phyloP scores from a whole-genome alignment of 1,140 invertebrate species.

The Papilio glaucus region DNA sequence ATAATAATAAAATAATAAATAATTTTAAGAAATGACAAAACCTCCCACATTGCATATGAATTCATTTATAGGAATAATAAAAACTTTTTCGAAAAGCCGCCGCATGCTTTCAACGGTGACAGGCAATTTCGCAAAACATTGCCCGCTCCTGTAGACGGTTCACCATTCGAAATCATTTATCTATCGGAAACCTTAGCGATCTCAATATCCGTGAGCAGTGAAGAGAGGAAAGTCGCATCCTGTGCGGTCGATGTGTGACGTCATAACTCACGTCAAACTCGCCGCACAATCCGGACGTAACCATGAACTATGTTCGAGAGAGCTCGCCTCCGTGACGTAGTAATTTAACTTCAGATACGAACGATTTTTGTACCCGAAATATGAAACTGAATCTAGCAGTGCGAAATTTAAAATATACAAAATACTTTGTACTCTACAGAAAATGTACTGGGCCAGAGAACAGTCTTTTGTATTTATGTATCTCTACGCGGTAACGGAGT shows the following conservation, averaged over 20 bases:
- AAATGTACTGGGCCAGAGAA: constrained; percentile 3
- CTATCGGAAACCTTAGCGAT: constrained; percentile 43
- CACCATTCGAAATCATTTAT: constrained; percentile 42
- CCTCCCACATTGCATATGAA: constrained; percentile 1
- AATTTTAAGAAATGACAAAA: constrained; percentile 18
- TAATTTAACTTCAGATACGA: constrained; percentile 25
- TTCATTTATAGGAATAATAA: constrained; percentile 29
- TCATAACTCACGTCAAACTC: constrained; percentile 44
- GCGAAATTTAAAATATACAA: constrained; percentile 27
- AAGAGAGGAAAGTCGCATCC: constrained; percentile 45
- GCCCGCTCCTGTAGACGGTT: constrained; percentile 28
- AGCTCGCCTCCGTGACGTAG: constrained; percentile 12
- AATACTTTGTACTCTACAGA: too few species aligned
- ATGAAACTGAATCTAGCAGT: constrained; percentile 41
- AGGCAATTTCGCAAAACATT: constrained; percentile 34
- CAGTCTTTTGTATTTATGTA: too few species aligned
- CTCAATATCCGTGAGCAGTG: constrained; percentile 42
- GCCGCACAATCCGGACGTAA: constrained; percentile 35
- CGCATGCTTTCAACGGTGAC: constrained; percentile 11
- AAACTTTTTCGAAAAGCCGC: constrained; percentile 30
- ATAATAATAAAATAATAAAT: too few species aligned
- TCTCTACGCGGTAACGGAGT: too few species aligned
- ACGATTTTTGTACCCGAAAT: constrained; percentile 9
- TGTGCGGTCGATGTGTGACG: constrained; percentile 39
- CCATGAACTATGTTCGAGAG: constrained; percentile 42